Evolutionary conservation across 2,888 invertebrate genomes (phyloP), one percentile per base, ranked within the genome.

Genomic region (Perithous albicinctus): DNA sequence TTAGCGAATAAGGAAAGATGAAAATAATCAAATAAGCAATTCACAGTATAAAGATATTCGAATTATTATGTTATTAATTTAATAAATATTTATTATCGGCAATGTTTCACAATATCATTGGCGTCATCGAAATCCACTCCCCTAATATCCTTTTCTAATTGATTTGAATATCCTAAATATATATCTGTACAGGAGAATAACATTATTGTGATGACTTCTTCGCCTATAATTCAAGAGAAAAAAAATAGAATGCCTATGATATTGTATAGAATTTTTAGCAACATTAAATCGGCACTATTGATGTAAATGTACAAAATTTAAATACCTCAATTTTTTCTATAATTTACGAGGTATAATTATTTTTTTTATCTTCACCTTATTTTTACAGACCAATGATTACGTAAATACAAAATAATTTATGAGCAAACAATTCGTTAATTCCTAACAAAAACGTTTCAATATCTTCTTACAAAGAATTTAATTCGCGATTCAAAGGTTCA

Each of bases 21-120:
- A 67, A n/a, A 26, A 66, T 10, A 59, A 75, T 35, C 20, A 56
- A 18, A 41, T 23, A 38, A 64, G 69, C 56, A 77, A 76, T 67
- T 82, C 10, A 80, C 67, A 73, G 51, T 80, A 43, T n/a, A 73
- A 82, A 76, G 78, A 74, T 79, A 59, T 69, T 74, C 63, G 29
- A 78, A 78, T 81, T 38, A 81, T 54, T 56, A 69, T 80, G 72
- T 84, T 84, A 67, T 82, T 76, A 66, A 82, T 82, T 82, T 69
- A 85, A 85, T 85, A 85, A 85, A 85, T 82, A 85, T 85, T 85
- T 85, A 85, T 85, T 84, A 85, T 79, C 64, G 51, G 64, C 46
- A 80, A n/a, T 59, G 46, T 73, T 76, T 56, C 7, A 26, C 63
- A 75, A 63, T 18, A 29, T 35, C 12, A 54, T 15, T 10, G 26